A percentile compares a stretch with the other conserved stretches of the same genome.
These are phyloP conservation scores for Adelognathus sp. DNA, from an alignment of 2,888 invertebrate genomes.

Conservation along the genomic window DNA sequence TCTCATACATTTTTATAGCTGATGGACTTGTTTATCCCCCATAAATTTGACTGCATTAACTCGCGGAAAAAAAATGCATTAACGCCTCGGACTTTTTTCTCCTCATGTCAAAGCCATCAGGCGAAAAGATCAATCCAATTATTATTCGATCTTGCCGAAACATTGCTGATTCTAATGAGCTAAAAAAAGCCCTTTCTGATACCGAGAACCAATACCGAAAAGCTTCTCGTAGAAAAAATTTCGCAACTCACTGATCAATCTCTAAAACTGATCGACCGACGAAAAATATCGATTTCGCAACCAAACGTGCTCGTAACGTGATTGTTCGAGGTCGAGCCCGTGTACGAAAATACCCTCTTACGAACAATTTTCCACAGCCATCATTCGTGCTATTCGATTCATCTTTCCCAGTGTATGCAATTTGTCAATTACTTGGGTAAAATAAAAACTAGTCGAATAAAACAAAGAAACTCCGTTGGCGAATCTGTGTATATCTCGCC, in stretches of 20 bases:
- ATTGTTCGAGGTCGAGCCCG: constrained; percentile 56
- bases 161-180: background rate
- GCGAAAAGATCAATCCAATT: background rate
- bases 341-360: constrained; percentile 59
- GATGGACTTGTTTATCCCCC: too few species aligned
- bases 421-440: background rate
- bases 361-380: background rate
- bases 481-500: constrained; percentile 17
- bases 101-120: too few species aligned
- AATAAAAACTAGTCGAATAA: background rate
- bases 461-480: constrained; percentile 2
- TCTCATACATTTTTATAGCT: too few species aligned
- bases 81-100: too few species aligned
- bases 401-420: background rate
- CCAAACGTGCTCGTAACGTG: constrained; percentile 66
- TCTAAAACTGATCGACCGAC: constrained; percentile 59
- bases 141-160: background rate
- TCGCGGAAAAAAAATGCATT: too few species aligned
- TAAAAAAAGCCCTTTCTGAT: background rate
- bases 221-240: background rate
- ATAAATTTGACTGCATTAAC: too few species aligned
- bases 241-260: background rate
- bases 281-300: constrained; percentile 73
- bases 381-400: background rate
- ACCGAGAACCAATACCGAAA: constrained; percentile 2